phyloP scores from a whole-genome alignment of 2,888 invertebrate species.

The Baccha elongata region DNA sequence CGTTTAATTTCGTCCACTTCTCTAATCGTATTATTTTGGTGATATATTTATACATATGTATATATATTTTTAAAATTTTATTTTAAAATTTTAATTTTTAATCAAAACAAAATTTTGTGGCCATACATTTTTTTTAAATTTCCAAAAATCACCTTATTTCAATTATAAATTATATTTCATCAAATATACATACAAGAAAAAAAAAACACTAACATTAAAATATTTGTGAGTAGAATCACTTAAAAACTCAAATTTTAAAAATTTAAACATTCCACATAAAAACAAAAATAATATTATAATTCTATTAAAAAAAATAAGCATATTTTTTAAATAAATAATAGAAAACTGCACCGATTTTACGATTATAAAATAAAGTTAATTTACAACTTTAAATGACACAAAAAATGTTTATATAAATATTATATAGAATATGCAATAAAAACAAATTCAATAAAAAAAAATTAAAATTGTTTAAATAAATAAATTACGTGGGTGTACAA shows the following conservation, averaged over 20 bases:
- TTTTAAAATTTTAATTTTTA: conserved; percentile 15
- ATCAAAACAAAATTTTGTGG: conserved; percentile 59
- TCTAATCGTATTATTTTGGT: conserved; percentile 56
- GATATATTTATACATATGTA: conserved; percentile 38
- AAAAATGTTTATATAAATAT: conserved; percentile 58
- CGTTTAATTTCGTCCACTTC: conserved; percentile 30
- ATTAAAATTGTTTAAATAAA: conserved; percentile 48
- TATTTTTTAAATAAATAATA: conserved; percentile 44
- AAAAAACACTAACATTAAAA: conserved; percentile 22
- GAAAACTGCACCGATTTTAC: conserved; percentile 70
- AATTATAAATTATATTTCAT: conserved; percentile 8
- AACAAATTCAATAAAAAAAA: conserved; percentile 41
- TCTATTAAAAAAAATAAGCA: conserved; percentile 19
- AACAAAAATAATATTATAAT: conserved; percentile 28
- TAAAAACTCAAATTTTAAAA: conserved; percentile 38
- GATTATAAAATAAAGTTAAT: conserved; percentile 34
- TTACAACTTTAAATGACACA: conserved; percentile 58
- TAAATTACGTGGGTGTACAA: conserved; percentile 42
- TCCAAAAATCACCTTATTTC: conserved; percentile 9
- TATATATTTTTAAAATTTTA: conserved; percentile 1
- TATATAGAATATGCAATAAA: conserved; percentile 49
- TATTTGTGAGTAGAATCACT: conserved; percentile 39
- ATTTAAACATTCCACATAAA: conserved; percentile 69
- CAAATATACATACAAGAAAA: conserved; percentile 13
- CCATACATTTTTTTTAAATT: conserved; percentile 57